phyloP scores from a whole-genome alignment of 2,113 vertebrate species.

The Uropsilus gracilis region DNA sequence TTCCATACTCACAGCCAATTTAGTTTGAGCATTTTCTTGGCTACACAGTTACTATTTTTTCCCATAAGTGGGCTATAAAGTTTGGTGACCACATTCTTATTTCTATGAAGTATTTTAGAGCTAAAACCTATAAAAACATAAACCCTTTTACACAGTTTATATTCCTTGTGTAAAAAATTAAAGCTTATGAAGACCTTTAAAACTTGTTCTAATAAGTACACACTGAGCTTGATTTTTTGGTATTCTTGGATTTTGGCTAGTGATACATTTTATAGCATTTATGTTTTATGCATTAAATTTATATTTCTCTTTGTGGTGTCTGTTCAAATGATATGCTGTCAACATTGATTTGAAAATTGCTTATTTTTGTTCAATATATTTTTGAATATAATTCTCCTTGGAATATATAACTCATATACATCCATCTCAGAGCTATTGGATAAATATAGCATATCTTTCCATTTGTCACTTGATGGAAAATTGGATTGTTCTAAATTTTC shows the following conservation, averaged over 20 bases:
- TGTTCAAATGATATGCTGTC: neutral
- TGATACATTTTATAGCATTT: neutral
- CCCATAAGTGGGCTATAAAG: neutral
- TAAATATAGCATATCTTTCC: neutral
- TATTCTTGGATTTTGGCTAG: neutral
- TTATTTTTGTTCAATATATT: neutral
- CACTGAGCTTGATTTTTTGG: neutral
- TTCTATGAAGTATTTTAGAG: neutral
- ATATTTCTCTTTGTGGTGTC: neutral
- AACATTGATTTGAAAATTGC: neutral
- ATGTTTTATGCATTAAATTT: neutral
- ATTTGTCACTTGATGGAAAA: neutral
- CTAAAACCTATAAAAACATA: neutral
- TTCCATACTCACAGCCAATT: neutral
- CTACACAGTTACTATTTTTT: neutral
- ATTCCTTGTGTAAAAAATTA: neutral
- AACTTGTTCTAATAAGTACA: neutral
- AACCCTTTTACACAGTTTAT: neutral
- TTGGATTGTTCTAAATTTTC: neutral
- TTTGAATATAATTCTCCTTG: neutral
- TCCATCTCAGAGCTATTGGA: neutral
- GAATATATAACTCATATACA: neutral
- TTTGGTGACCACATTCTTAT: neutral
- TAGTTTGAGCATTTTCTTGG: neutral
- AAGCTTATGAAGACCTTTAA: neutral